A percentile compares a stretch with the other conserved stretches of the same genome.
phyloP scores from a whole-genome alignment of 2,888 invertebrate genomes.

The Sycophila texana region DNA sequence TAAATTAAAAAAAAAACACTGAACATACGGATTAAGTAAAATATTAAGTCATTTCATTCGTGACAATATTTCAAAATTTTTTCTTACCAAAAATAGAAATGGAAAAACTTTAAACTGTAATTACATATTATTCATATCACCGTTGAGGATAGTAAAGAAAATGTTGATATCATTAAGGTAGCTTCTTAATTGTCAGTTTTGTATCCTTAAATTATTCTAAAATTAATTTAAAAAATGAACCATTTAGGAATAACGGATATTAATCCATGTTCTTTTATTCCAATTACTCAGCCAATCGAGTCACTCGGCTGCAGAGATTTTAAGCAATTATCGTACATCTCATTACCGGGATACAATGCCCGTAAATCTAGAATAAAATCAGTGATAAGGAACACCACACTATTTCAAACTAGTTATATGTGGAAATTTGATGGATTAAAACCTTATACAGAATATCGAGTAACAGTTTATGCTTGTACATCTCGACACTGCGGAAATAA shows the following conservation, averaged over 20 bases:
- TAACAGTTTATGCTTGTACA: constrained; percentile 57
- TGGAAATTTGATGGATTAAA: constrained; percentile 49
- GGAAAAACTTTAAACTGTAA: too few relatives aligned
- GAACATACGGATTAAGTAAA: too few relatives aligned
- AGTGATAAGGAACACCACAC: background rate
- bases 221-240: too few relatives aligned
- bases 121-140: too few relatives aligned
- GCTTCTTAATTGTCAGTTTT: too few relatives aligned
- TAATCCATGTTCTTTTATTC: background rate
- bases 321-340: background rate
- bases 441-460: constrained; percentile 60
- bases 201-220: too few relatives aligned
- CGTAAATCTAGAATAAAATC: background rate
- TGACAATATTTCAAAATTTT: too few relatives aligned
- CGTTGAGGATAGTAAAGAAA: too few relatives aligned
- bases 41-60: too few relatives aligned
- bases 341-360: background rate
- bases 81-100: too few relatives aligned
- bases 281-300: constrained; percentile 33
- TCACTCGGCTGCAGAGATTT: constrained; percentile 50
- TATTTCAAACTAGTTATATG: constrained; percentile 5
- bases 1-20: background rate
- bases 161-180: too few relatives aligned
- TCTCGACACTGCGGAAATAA: constrained; percentile 38
- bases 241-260: too few relatives aligned